These are phyloP conservation scores for Hippoglossus hippoglossus DNA, from an alignment of 2,797 vertebrate species.

Conservation along the genomic window DNA sequence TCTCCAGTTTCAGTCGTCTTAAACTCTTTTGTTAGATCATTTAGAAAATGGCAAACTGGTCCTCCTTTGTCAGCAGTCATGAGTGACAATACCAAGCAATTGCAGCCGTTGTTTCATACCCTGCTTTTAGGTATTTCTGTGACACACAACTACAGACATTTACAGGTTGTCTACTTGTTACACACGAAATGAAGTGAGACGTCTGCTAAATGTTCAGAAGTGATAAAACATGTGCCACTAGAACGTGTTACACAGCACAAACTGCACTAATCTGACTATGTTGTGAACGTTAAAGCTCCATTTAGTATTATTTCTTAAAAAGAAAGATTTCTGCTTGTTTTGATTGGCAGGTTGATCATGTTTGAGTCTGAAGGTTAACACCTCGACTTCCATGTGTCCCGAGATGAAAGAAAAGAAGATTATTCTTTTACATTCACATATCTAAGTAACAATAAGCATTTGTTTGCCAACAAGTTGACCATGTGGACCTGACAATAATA, in stretches of 20 bases:
- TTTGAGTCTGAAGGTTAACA: neutral
- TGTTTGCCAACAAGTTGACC: neutral
- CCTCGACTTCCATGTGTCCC: neutral
- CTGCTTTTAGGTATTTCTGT: neutral
- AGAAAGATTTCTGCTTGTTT: neutral
- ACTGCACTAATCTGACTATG: neutral
- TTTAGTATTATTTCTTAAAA: neutral
- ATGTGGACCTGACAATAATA: neutral
- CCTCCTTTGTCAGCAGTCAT: neutral
- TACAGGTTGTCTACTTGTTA: neutral
- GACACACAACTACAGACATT: neutral
- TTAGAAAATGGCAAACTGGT: no score
- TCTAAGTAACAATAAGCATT: neutral
- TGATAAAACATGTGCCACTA: neutral
- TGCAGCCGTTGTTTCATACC: neutral
- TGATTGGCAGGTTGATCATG: neutral
- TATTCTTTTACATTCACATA: neutral
- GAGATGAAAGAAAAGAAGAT: neutral
- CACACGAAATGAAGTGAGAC: neutral
- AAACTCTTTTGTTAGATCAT: neutral
- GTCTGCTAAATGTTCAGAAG: constrained; percentile 16
- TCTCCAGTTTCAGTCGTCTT: neutral
- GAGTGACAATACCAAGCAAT: neutral
- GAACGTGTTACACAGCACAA: neutral
- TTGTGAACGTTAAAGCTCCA: constrained; percentile 1